Evolutionary conservation across 2,888 invertebrate genomes (phyloP).

Genomic region (Gonocerus acuteangulatus): DNA sequence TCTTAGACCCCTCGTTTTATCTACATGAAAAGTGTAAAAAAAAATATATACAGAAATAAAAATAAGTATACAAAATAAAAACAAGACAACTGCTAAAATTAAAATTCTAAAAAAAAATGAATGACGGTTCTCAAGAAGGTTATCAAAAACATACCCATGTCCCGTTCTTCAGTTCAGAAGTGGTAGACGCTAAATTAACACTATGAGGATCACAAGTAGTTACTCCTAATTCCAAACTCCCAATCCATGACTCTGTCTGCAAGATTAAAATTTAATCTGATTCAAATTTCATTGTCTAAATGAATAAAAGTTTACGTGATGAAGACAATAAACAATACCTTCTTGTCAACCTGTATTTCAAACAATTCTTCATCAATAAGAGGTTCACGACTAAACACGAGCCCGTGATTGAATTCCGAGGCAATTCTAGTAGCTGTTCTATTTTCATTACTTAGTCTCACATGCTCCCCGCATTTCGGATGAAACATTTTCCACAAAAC

Average conservation of each 20-base stretch:
- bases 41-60: too few species aligned
- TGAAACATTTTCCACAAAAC: slow-evolving; percentile 51
- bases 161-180: slow-evolving; percentile 68
- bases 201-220: slow-evolving; percentile 61
- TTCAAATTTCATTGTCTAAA: slow-evolving; percentile 2
- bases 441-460: slow-evolving; percentile 74
- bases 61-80: too few species aligned
- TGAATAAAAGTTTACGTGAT: slow-evolving; percentile 1
- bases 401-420: slow-evolving; percentile 79
- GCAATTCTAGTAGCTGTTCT: slow-evolving; percentile 72
- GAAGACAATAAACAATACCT: slow-evolving; percentile 51
- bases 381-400: slow-evolving; percentile 74
- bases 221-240: slow-evolving; percentile 67
- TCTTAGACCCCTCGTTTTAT: too few species aligned
- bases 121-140: too few species aligned
- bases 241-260: slow-evolving; percentile 72
- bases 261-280: slow-evolving; percentile 33
- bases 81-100: too few species aligned
- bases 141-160: slow-evolving; percentile 64
- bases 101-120: too few species aligned
- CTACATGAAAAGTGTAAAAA: too few species aligned
- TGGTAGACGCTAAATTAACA: slow-evolving; percentile 63
- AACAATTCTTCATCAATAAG: slow-evolving; percentile 73
- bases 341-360: slow-evolving; percentile 80
- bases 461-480: slow-evolving; percentile 73